These are phyloP conservation scores for Megaceryle torquata DNA, from an alignment of 2,113 vertebrate genomes.

Conservation along the genomic window DNA sequence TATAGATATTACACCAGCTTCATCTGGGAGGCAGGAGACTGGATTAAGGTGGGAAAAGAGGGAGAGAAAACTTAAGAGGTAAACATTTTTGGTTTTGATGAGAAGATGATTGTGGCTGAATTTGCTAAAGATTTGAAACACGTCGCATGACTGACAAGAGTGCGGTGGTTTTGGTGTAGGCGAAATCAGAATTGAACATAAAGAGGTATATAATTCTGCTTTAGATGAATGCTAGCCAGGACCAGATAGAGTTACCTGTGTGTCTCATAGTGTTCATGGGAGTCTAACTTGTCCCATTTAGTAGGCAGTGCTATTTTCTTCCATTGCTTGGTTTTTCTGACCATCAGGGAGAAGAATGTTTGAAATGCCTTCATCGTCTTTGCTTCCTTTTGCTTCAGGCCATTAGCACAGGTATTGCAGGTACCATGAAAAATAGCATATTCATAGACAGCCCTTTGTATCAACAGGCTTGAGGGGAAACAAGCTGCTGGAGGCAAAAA, in stretches of 20 bases:
- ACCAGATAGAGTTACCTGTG: neutral
- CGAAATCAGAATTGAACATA: neutral
- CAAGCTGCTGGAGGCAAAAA: conserved; percentile 23
- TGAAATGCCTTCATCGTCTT: neutral
- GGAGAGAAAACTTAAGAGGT: neutral
- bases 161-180: neutral
- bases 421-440: neutral
- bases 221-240: neutral
- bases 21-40: neutral
- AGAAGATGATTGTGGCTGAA: neutral
- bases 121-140: neutral
- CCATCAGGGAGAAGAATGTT: neutral
- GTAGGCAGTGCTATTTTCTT: neutral
- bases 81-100: neutral
- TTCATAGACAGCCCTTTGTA: neutral
- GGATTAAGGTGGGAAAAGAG: neutral
- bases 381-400: conserved; percentile 9
- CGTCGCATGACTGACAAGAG: neutral
- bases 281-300: neutral
- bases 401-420: neutral
- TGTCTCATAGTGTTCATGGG: neutral
- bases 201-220: neutral
- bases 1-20: neutral
- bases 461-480: neutral
- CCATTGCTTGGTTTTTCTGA: neutral